phyloP scores from a whole-genome alignment of 2,888 invertebrate genomes.

The Andrena chrysosceles region DNA sequence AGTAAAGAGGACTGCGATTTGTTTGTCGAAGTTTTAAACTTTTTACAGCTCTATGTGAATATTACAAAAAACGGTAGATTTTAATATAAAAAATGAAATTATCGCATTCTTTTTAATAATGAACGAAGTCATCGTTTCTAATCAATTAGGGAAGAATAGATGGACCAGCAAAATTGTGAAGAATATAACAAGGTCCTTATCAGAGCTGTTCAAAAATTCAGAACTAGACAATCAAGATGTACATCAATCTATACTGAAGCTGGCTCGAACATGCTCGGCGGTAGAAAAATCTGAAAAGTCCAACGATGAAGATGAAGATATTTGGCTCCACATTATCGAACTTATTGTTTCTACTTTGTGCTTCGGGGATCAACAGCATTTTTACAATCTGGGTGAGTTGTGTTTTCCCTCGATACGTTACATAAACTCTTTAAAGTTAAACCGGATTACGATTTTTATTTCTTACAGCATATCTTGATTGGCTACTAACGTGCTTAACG shows the following conservation, averaged over 20 bases:
- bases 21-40: slow-evolving; percentile 85
- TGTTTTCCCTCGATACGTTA: not conserved
- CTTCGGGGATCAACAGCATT: slow-evolving; percentile 86
- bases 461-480: slow-evolving; percentile 86
- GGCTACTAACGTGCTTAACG: slow-evolving; percentile 85
- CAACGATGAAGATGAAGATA: slow-evolving; percentile 62
- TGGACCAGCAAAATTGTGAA: slow-evolving; percentile 79
- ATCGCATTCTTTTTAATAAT: not conserved
- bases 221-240: slow-evolving; percentile 78
- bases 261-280: slow-evolving; percentile 78
- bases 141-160: slow-evolving; percentile 59
- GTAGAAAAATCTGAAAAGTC: slow-evolving; percentile 66
- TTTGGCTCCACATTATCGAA: slow-evolving; percentile 85
- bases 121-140: not conserved
- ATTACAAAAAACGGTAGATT: slow-evolving; percentile 75
- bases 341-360: slow-evolving; percentile 85
- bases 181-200: slow-evolving; percentile 79
- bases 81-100: slow-evolving; percentile 9
- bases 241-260: slow-evolving; percentile 79
- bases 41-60: slow-evolving; percentile 81
- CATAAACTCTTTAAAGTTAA: not conserved
- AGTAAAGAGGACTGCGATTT: slow-evolving; percentile 88
- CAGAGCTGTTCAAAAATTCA: slow-evolving; percentile 76
- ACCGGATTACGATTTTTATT: slow-evolving; percentile 9
- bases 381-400: slow-evolving; percentile 86